A percentile compares a stretch with the other conserved stretches of the same genome.
Conservation (phyloP, 2,888 invertebrate species). For the Eristalinus aeneus region DNA sequence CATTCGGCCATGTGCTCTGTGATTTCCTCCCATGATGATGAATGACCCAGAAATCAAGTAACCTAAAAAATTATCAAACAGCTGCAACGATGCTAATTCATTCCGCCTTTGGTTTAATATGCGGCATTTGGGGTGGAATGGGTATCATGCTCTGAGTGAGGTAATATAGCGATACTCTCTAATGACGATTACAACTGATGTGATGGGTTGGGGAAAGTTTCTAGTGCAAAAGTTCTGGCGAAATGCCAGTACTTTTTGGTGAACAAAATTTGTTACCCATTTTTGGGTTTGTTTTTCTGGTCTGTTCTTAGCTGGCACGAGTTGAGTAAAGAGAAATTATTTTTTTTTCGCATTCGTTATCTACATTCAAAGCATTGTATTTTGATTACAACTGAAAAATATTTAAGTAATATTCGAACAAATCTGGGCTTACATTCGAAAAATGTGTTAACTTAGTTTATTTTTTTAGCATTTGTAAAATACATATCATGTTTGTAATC, state of each 20-base stretch:
- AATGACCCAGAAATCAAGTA: constrained; percentile 71
- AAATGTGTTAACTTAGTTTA: background rate
- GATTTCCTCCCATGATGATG: constrained; percentile 61
- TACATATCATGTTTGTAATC: too few species aligned
- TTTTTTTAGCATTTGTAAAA: too few species aligned
- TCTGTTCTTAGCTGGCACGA: constrained; percentile 3
- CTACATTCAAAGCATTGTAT: background rate
- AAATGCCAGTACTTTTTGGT: constrained; percentile 50
- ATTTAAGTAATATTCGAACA: background rate
- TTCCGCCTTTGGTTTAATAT: constrained; percentile 54
- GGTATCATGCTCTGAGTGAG: constrained; percentile 49
- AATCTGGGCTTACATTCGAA: background rate
- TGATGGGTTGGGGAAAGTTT: constrained; percentile 60
- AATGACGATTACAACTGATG: constrained; percentile 67
- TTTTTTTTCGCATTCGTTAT: background rate
- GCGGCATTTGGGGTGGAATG: constrained; percentile 17
- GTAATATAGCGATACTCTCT: constrained; percentile 62
- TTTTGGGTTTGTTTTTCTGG: constrained; percentile 38
- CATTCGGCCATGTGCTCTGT: constrained; percentile 16
- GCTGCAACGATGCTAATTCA: constrained; percentile 71
- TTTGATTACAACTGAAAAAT: constrained; percentile 30
- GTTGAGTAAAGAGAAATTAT: constrained; percentile 34
- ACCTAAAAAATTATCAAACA: constrained; percentile 70
- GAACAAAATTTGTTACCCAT: constrained; percentile 49
- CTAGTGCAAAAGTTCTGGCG: constrained; percentile 53